Conservation (phyloP, 1,140 invertebrate species). For the Lepidurus couesii region DNA sequence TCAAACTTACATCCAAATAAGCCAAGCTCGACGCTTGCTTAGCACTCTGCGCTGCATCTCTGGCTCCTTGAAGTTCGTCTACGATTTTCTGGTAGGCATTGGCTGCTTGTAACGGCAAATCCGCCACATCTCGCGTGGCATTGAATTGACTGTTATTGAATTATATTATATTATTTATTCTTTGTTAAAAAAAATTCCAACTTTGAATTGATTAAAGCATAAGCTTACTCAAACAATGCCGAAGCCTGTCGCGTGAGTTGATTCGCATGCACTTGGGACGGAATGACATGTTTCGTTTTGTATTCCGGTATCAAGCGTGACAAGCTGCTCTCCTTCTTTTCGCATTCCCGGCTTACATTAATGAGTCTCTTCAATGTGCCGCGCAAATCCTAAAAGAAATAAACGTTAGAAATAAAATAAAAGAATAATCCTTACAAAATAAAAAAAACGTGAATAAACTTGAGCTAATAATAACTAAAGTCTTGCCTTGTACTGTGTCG, state of each 20-base stretch:
- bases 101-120: conserved; percentile 66
- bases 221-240: conserved; percentile 52
- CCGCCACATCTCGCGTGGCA: conserved; percentile 59
- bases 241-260: conserved; percentile 57
- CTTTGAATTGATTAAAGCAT: conserved; percentile 26
- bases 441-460: neutral
- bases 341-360: conserved; percentile 51
- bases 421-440: too few relatives aligned
- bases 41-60: conserved; percentile 59
- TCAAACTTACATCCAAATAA: conserved; percentile 48
- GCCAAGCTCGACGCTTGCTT: conserved; percentile 54
- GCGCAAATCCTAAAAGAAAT: conserved; percentile 35
- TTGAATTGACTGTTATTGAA: conserved; percentile 57
- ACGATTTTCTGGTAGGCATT: conserved; percentile 75
- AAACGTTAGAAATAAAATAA: too few relatives aligned
- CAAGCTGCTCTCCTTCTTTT: conserved; percentile 48
- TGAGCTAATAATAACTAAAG: neutral
- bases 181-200: neutral
- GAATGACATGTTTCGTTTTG: conserved; percentile 57
- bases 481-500: neutral
- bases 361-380: conserved; percentile 44
- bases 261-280: conserved; percentile 60
- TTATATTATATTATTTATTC: conserved; percentile 1
- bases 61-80: conserved; percentile 56
- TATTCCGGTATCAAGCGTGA: conserved; percentile 61